These are phyloP conservation scores for Diorhabda sublineata DNA, from an alignment of 1,140 invertebrate genomes.

Conservation along the genomic window DNA sequence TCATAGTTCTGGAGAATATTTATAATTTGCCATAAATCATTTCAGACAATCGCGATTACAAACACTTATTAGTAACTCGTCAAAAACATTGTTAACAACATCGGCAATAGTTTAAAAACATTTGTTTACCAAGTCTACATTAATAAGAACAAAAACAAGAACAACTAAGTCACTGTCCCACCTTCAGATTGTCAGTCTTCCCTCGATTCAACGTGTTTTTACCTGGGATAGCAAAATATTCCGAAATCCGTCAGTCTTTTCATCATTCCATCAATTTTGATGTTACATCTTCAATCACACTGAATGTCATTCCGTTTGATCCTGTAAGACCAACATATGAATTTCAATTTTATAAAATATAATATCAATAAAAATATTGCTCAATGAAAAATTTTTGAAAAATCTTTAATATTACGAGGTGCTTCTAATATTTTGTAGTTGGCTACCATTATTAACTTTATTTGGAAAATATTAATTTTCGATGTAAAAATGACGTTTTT, in stretches of 20 bases:
- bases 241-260: not conserved
- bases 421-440: too few species aligned
- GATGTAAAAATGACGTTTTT: too few species aligned
- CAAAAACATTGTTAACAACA: not conserved
- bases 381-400: too few species aligned
- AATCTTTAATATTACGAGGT: too few species aligned
- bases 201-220: not conserved
- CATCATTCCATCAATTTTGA: not conserved
- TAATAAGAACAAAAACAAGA: conserved; percentile 1
- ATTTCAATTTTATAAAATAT: too few species aligned
- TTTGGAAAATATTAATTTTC: too few species aligned
- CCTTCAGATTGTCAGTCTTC: conserved; percentile 1
- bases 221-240: not conserved
- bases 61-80: not conserved
- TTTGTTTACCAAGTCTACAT: not conserved
- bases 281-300: not conserved
- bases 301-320: too few species aligned
- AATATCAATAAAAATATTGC: too few species aligned
- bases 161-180: not conserved
- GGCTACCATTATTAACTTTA: too few species aligned
- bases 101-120: not conserved
- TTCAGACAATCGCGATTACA: not conserved
- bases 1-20: not conserved
- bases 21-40: not conserved
- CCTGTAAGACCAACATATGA: too few species aligned